Percentiles rank a stretch among this genome's conserved stretches.
Evolutionary conservation across 2,797 vertebrate genomes (phyloP).

Genomic region (Periparus ater): DNA sequence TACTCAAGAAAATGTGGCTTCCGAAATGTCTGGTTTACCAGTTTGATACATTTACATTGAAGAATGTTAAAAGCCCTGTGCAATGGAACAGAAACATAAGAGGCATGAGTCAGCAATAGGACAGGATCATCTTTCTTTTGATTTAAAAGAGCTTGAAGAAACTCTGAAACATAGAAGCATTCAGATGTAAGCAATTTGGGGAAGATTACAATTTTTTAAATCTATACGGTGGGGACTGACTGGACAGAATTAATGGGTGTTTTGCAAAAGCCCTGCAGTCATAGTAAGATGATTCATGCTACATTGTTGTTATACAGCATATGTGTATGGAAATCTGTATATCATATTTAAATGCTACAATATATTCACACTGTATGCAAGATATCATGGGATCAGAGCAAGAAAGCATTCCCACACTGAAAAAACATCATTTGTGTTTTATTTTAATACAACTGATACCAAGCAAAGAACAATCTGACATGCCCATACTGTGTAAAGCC

Average conservation of each 20-base stretch:
- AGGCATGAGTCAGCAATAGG: conserved; percentile 14
- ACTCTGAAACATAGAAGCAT: background rate
- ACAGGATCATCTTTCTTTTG: background rate
- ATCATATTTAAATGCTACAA: background rate
- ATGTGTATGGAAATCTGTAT: background rate
- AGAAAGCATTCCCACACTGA: background rate
- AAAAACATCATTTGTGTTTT: background rate
- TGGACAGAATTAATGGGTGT: background rate
- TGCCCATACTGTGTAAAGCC: background rate
- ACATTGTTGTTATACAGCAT: background rate
- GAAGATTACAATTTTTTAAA: background rate
- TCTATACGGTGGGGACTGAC: background rate
- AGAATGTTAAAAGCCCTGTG: background rate
- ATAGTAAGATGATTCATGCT: background rate
- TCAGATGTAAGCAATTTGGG: background rate
- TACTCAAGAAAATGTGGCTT: conserved; percentile 22
- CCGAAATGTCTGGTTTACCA: background rate
- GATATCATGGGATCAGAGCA: background rate
- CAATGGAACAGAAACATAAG: background rate
- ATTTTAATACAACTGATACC: background rate
- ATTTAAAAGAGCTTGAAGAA: conserved; percentile 18
- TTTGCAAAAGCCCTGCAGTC: background rate
- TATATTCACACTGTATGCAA: background rate
- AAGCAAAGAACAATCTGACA: background rate
- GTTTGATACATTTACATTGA: background rate